Conservation (phyloP, 2,888 invertebrate genomes). For the Pyrocoelia pectoralis region DNA sequence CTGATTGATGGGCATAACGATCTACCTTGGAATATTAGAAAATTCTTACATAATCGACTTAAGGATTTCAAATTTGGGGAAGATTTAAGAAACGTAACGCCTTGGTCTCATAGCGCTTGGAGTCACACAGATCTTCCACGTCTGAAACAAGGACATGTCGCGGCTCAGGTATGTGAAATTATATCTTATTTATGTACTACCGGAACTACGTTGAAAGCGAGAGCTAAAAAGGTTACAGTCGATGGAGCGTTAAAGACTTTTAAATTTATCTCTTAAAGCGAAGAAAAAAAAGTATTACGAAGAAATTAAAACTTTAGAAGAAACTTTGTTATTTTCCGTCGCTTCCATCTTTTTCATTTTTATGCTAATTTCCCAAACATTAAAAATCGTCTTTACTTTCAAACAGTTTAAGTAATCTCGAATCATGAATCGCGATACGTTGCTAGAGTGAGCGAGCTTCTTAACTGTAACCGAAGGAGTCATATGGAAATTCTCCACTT, state of each 20-base stretch:
- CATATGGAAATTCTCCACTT: background rate
- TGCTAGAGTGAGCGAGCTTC: background rate
- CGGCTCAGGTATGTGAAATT: slow-evolving; percentile 72
- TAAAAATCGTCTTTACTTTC: no score
- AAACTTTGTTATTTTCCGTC: no score
- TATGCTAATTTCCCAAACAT: no score
- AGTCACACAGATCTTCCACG: slow-evolving; percentile 82
- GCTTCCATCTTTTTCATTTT: no score
- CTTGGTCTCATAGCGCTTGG: slow-evolving; percentile 78
- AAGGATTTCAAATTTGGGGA: slow-evolving; percentile 81
- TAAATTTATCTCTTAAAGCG: no score
- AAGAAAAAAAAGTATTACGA: no score
- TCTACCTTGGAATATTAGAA: slow-evolving; percentile 89
- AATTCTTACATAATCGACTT: slow-evolving; percentile 88
- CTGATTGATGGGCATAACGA: slow-evolving; percentile 90
- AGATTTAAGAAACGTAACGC: slow-evolving; percentile 72
- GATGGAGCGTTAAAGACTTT: no score
- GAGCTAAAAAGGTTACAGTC: no score
- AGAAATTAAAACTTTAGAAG: no score
- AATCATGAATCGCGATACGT: background rate
- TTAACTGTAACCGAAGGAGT: background rate
- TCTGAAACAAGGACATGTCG: slow-evolving; percentile 76
- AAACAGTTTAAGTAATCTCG: no score
- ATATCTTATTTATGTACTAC: no score
- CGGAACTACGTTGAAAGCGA: no score